Percentiles rank a stretch among this genome's conserved stretches.
These are phyloP conservation scores for Gymnarchus niloticus DNA, from an alignment of 2,113 vertebrate species.

Conservation along the genomic window DNA sequence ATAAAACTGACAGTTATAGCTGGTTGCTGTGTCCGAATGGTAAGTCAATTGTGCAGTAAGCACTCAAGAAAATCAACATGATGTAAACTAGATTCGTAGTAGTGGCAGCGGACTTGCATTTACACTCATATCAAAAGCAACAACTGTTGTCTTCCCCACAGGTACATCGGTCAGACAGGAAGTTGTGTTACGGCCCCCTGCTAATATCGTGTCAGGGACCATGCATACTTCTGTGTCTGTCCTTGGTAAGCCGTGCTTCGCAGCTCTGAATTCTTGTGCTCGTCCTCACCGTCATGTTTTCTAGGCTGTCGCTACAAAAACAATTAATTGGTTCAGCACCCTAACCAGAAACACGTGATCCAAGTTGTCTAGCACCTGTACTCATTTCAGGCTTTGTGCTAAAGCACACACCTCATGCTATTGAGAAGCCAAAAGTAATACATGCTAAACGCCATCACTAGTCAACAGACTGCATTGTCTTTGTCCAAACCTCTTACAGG, in stretches of 20 bases:
- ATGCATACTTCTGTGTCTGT: conserved; percentile 7
- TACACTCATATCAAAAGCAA: neutral
- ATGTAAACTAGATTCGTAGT: too few species aligned
- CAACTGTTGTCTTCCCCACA: neutral
- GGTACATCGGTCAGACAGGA: neutral
- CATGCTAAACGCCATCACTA: neutral
- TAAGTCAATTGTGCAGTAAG: neutral
- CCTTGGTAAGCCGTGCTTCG: conserved; percentile 11
- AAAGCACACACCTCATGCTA: neutral
- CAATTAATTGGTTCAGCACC: neutral
- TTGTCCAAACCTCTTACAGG: conserved; percentile 52
- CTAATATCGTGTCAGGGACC: conserved; percentile 14
- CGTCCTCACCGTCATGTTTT: too few species aligned
- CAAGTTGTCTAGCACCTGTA: neutral
- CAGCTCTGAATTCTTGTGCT: neutral
- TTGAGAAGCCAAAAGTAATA: neutral
- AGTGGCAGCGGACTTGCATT: neutral
- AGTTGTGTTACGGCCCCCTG: neutral
- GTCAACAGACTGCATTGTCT: neutral
- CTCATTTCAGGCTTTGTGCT: neutral
- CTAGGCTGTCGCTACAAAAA: neutral
- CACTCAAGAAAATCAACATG: neutral
- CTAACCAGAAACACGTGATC: neutral
- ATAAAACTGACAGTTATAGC: neutral
- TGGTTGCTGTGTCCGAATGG: conserved; percentile 13